These are phyloP conservation scores for Pteromalus puparum DNA, from an alignment of 1,140 invertebrate species.

Conservation along the genomic window DNA sequence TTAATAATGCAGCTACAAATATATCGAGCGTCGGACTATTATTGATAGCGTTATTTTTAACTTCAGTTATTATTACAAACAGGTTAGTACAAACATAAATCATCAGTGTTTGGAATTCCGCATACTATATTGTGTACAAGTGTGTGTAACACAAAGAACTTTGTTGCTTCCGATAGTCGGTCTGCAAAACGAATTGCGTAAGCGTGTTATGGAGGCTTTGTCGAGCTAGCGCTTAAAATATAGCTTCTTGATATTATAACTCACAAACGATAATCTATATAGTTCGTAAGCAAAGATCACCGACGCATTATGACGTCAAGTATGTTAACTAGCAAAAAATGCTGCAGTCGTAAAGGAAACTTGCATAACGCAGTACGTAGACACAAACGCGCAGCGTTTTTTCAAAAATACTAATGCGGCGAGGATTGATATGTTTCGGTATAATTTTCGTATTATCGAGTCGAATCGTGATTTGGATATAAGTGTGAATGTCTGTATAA, in stretches of 20 bases:
- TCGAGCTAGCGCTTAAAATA: too few relatives aligned
- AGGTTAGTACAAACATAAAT: neutral
- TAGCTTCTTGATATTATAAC: neutral
- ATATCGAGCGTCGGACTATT: too few relatives aligned
- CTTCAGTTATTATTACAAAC: too few relatives aligned
- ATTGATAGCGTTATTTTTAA: too few relatives aligned
- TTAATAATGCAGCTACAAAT: too few relatives aligned
- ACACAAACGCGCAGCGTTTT: too few relatives aligned
- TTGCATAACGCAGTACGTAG: too few relatives aligned
- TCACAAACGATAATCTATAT: neutral
- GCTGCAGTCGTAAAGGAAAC: too few relatives aligned
- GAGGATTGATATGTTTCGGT: neutral
- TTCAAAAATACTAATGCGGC: too few relatives aligned
- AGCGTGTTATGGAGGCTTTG: neutral
- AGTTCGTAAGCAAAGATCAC: neutral
- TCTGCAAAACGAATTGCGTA: neutral
- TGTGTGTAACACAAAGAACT: neutral
- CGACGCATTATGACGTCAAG: neutral
- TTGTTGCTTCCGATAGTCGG: neutral
- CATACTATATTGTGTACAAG: neutral
- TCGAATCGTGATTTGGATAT: neutral
- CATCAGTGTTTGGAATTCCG: neutral
- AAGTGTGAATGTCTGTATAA: slow-evolving; percentile 4
- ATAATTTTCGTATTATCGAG: neutral
- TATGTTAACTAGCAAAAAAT: neutral